A percentile compares a stretch with the other conserved stretches of the same genome.
phyloP scores from a whole-genome alignment of 2,113 vertebrate species.

The Cacatua alba region DNA sequence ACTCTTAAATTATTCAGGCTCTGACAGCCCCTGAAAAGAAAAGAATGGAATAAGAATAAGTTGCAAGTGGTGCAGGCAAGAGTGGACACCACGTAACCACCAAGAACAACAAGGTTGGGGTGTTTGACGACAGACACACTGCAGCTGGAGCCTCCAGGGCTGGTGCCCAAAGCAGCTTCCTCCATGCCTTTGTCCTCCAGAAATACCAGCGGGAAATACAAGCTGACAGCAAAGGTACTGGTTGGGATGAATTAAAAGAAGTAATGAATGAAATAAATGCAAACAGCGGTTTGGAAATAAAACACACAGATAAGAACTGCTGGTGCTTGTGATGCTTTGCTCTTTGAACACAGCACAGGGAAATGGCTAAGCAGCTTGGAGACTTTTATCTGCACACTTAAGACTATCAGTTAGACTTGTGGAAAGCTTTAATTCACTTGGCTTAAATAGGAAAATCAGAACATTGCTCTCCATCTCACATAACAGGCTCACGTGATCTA shows the following conservation, averaged over 20 bases:
- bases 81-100: constrained; percentile 54
- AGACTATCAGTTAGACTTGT: not conserved
- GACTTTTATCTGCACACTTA: constrained; percentile 38
- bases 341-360: constrained; percentile 56
- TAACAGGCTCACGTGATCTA: not conserved
- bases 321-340: constrained; percentile 36
- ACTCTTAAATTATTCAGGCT: constrained; percentile 70
- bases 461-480: not conserved
- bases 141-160: constrained; percentile 27
- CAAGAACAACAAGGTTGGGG: constrained; percentile 61
- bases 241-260: constrained; percentile 32
- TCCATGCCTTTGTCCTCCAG: not conserved
- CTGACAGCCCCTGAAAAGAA: constrained; percentile 70
- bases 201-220: constrained; percentile 36
- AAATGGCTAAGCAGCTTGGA: constrained; percentile 37
- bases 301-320: constrained; percentile 62
- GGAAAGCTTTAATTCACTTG: constrained; percentile 2
- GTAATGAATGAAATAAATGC: constrained; percentile 56
- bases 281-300: constrained; percentile 49
- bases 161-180: constrained; percentile 31
- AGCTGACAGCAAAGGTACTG: constrained; percentile 62
- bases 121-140: constrained; percentile 59
- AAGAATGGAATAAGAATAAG: constrained; percentile 66
- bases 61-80: constrained; percentile 34
- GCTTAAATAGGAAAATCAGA: constrained; percentile 2